Base-by-base conservation (phyloP, 37 sponge, comb jelly and placozoan genomes). In the Ianthella basta region DNA sequence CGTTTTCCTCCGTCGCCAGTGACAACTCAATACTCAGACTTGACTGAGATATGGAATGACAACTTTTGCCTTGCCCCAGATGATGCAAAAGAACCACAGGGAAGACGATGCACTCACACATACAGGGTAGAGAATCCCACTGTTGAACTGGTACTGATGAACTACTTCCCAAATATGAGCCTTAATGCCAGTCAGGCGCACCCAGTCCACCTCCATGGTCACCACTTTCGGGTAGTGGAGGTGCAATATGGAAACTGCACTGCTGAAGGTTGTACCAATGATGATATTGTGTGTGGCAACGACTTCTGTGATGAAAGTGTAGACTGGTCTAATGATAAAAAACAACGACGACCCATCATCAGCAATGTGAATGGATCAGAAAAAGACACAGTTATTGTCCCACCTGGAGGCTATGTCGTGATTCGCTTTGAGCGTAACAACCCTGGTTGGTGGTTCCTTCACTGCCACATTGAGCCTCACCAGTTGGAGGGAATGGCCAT, bases 361-460 rank as follows among this genome's bases (percentile, higher is more conserved):
- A 16, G 66, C 6, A 64, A 83, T 34, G 24, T 3, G 60, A 55
- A 55, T 44, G 64, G 57, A 27, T 59, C 80, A 21, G 56, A 53
- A 15, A 88, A 88, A 39, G 88, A 88, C 79, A 88, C 83, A 14
- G 88, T 88, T 3, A 63, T 82, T 21, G 40, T 88, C 8, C 88
- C 88, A 0, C 59, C 75, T 38, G 83, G 82, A 37, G 88, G 83
- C 4, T 82, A 74, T 20, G 83, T 88, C 5, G 79, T 80, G 34
- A 73, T 88, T 36, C 73, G 82, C 25, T 65, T 88, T 68, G 33
- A 30, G 15, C 16, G 83, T 34, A 75, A 82, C 74, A 88, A 88
- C 68, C 88, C 88, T 0, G 88, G 88, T 15, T 82, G 63, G 56
- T 88, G 88, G 88, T 73, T 88, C 55, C 68, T 88, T 20, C 88